Base-by-base conservation (phyloP, 2,888 invertebrate genomes). In the Agrotis ipsilon region DNA sequence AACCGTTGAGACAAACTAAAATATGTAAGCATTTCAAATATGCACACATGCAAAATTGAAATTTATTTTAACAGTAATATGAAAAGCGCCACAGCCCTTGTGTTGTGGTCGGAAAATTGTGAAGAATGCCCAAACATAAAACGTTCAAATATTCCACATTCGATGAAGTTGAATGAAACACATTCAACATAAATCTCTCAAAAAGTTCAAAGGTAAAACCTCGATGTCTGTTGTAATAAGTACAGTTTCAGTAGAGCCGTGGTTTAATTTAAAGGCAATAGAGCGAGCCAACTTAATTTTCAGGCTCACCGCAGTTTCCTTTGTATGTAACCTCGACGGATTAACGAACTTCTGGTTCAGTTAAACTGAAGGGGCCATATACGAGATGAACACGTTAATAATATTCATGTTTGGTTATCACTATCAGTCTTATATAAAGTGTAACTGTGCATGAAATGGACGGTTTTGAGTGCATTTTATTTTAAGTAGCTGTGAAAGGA, bases 201-300 rank as follows among this genome's bases (percentile, higher is more conserved):
- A 83, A 86, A 88, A 85, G 81, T 83, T 87, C 85, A 87, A 89
- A 89, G 85, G 82, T 80, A 77, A 76, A 84, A 77, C 80, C 78
- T 82, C 74, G 82, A 85, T 79, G 83, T 84, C 84, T 81, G 80
- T 78, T 78, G 83, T 83, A 86, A 87, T 86, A 87, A 86, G 86
- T 87, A 86, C 81, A 83, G 86, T 88, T 86, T 86, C 87, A 88
- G 83, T 76, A 83, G 81, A 84, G 85, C 88, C 85, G 87, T 88
- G 91, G 92, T 91, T 94, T 94, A 93, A 94, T 95, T 93, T 92
- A 90, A 91, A 93, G 92, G 94, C 94, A 95, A 94, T 94, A 93
- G 94, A 94, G 93, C 94, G 92, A 86, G 88, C 90, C 92, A 93
- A 94, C 94, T 94, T 94, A 94, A 95, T 96, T 95, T 95, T 94